Percentiles rank a stretch among this genome's conserved stretches.
phyloP scores from a whole-genome alignment of 2,888 invertebrate species.

The Cabera pusaria region DNA sequence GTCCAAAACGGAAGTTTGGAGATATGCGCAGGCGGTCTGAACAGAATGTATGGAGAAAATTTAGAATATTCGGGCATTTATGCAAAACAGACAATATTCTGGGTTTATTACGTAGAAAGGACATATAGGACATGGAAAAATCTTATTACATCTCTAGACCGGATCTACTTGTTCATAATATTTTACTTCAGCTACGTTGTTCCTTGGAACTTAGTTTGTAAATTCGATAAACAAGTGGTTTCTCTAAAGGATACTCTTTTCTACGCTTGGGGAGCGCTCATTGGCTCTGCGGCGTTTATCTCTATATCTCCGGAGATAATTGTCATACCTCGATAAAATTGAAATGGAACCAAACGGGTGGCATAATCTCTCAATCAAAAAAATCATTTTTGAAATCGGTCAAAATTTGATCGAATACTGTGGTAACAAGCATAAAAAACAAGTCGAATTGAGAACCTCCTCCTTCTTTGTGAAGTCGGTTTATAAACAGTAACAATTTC shows the following conservation, averaged over 20 bases:
- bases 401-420: too few relatives aligned
- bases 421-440: too few relatives aligned
- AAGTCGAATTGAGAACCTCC: too few relatives aligned
- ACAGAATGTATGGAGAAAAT: conserved; percentile 53
- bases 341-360: too few relatives aligned
- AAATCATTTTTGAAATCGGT: too few relatives aligned
- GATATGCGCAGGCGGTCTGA: conserved; percentile 59
- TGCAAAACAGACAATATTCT: conserved; percentile 48
- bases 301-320: too few relatives aligned
- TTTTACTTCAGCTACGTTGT: conserved; percentile 52
- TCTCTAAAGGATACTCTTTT: conserved; percentile 46
- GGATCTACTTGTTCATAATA: conserved; percentile 56
- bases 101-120: conserved; percentile 58
- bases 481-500: too few relatives aligned
- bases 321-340: too few relatives aligned
- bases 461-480: too few relatives aligned
- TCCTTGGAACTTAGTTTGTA: conserved; percentile 47
- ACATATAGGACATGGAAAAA: conserved; percentile 52
- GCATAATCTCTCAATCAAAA: conserved; percentile 56
- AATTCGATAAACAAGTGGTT: conserved; percentile 42
- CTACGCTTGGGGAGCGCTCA: conserved; percentile 56
- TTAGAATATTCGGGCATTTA: conserved; percentile 66
- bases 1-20: conserved; percentile 60
- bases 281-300: conserved; percentile 56
- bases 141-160: conserved; percentile 46